Base-by-base conservation (phyloP, 2,888 invertebrate species). In the Agonopterix heracliana region DNA sequence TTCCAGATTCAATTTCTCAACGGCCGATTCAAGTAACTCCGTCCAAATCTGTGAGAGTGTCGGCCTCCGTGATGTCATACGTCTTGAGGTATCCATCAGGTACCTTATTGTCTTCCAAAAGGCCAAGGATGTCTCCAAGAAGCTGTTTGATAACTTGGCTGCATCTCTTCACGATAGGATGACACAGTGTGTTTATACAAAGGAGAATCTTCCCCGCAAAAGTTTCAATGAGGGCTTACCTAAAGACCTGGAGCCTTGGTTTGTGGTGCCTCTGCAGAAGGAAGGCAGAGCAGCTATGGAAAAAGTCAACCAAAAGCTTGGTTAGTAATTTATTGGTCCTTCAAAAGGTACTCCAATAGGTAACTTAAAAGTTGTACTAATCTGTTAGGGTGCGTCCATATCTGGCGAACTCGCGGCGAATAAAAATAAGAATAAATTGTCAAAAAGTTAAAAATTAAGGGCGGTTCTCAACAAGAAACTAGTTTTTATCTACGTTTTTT, bases 11-110 rank as follows among this genome's bases (percentile, higher is more conserved):
- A 97, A 97, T 81, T 98, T 98, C 77, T 97, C 97, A 11, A 98
- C 98, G 40, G 94, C 99, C 0, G 96, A 96, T 75, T 98, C 98
- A 0, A 98, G 97, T 60, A 99, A 99, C 83, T 96, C 97, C 34
- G 95, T 98, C 1, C 97, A 98, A 47, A 98, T 98, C 61, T 98
- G 97, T 73, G 92, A 93, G 57, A 94, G 96, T 63, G 91, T 97
- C 43, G 95, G 96, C 2, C 81, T 98, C 35, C 81, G 83, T 41
- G 91, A 93, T 73, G 90, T 99, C 3, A 90, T 86, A 3, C 91
- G 98, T 48, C 87, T 99, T 47, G 99, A 99, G 84, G 90, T 92
- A 36, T 95, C 96, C 0, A 92, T 91, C 3, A 90, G 96, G 60
- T 98, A 97, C 78, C 86, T 93, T 14, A 85, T 95, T 49, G 82